A percentile compares a stretch with the other conserved stretches of the same genome.
These are phyloP conservation scores for Ophthalmolycus amberensis DNA, from an alignment of 2,113 vertebrate genomes.

Conservation along the genomic window DNA sequence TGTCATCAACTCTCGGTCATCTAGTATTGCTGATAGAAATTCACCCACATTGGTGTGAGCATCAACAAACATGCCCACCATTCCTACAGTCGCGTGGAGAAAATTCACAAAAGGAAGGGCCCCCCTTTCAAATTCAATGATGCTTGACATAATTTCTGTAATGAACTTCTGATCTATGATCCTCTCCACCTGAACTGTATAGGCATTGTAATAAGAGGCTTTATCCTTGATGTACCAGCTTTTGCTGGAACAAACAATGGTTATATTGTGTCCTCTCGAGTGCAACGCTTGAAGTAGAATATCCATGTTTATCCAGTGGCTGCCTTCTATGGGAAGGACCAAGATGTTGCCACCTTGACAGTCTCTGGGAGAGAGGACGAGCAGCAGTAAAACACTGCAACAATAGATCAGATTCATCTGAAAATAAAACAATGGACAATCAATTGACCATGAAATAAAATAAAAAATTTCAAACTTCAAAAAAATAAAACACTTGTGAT, in stretches of 20 bases:
- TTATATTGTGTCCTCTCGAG: conserved; percentile 69
- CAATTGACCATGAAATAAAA: background rate
- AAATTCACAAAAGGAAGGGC: conserved; percentile 12
- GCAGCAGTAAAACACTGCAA: conserved; percentile 54
- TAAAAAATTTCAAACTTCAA: background rate
- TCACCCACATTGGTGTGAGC: conserved; percentile 15
- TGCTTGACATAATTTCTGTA: fast-evolving
- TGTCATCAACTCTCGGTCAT: conserved; percentile 48
- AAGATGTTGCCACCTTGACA: conserved; percentile 72
- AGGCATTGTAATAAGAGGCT: conserved; percentile 48
- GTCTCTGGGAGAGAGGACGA: conserved; percentile 24
- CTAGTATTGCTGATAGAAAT: conserved; percentile 37
- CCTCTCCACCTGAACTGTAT: conserved; percentile 52
- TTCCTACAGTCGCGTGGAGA: conserved; percentile 7
- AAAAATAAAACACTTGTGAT: background rate
- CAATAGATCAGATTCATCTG: conserved; percentile 54
- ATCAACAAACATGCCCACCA: background rate
- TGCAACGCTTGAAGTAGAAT: conserved; percentile 68
- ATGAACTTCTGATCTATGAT: conserved; percentile 11
- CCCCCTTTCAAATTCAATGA: conserved; percentile 41
- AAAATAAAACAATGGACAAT: background rate
- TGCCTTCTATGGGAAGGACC: conserved; percentile 73
- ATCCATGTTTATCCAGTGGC: conserved; percentile 81
- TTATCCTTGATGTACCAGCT: conserved; percentile 70
- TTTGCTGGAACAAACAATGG: conserved; percentile 55